These are phyloP conservation scores for Chrysodeixis includens DNA, from an alignment of 2,888 invertebrate species.

Conservation along the genomic window DNA sequence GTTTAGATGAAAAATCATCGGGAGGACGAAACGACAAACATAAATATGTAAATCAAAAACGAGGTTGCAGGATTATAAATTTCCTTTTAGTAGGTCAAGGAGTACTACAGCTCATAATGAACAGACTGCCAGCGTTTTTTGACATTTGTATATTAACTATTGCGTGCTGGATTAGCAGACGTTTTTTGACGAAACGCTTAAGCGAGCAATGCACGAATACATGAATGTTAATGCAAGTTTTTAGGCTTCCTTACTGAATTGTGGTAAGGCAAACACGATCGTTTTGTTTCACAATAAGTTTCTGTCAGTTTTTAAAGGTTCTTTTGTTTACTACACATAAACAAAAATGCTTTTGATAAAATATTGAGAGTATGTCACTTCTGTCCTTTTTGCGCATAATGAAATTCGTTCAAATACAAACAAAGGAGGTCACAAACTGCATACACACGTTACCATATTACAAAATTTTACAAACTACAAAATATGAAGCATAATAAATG, in stretches of 20 bases:
- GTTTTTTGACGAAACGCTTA: neutral
- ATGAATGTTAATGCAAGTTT: neutral
- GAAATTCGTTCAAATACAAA: too few species aligned
- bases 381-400: too few species aligned
- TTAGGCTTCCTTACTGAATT: neutral
- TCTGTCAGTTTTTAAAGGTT: neutral
- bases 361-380: too few species aligned
- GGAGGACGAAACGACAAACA: slow-evolving; percentile 29
- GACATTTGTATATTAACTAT: neutral
- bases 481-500: neutral
- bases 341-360: too few species aligned
- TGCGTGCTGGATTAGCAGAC: neutral
- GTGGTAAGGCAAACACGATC: slow-evolving; percentile 1
- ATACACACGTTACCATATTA: too few species aligned
- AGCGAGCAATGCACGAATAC: slow-evolving; percentile 1
- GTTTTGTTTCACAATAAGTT: neutral
- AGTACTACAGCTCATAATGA: neutral
- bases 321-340: neutral
- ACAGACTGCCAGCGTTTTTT: neutral
- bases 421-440: too few species aligned
- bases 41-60: slow-evolving; percentile 39
- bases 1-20: slow-evolving; percentile 59
- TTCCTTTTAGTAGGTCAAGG: slow-evolving; percentile 6
- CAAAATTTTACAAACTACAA: neutral
- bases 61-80: neutral